phyloP scores from a whole-genome alignment of 1,140 invertebrate genomes.

The Sycophila sp. region DNA sequence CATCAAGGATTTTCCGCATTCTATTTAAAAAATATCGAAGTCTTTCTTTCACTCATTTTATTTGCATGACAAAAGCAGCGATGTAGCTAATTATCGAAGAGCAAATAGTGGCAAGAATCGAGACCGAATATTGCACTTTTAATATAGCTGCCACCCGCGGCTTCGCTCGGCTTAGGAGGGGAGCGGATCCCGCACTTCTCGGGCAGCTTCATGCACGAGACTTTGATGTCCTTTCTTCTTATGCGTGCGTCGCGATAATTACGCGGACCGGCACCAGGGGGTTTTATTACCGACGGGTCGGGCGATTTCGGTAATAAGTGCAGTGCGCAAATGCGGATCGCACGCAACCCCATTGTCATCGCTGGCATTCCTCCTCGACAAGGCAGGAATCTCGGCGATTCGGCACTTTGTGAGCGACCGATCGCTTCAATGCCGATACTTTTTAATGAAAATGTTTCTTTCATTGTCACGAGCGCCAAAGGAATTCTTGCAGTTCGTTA shows the following conservation, averaged over 20 bases:
- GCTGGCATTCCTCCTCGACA: slow-evolving; percentile 27
- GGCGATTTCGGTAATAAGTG: slow-evolving; percentile 23
- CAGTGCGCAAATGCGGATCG: slow-evolving; percentile 12
- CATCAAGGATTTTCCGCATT: too few relatives aligned
- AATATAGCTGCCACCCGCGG: slow-evolving; percentile 44
- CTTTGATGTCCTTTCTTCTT: slow-evolving; percentile 50
- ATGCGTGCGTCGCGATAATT: neutral
- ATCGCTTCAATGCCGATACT: too few relatives aligned
- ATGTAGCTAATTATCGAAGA: slow-evolving; percentile 60
- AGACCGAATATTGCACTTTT: slow-evolving; percentile 66
- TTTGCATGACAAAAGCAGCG: slow-evolving; percentile 61
- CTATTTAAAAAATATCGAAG: slow-evolving; percentile 51
- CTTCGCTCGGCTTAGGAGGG: slow-evolving; percentile 43
- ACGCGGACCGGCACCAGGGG: neutral
- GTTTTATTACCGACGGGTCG: slow-evolving; percentile 20
- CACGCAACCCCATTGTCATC: slow-evolving; percentile 8
- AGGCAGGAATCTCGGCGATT: neutral
- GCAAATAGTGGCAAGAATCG: slow-evolving; percentile 59
- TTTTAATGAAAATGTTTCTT: neutral
- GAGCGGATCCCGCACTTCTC: slow-evolving; percentile 19
- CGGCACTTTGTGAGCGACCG: too few relatives aligned
- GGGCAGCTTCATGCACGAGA: too few relatives aligned
- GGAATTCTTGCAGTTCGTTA: too few relatives aligned
- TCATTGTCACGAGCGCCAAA: neutral
- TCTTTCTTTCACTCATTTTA: slow-evolving; percentile 43